phyloP scores from a whole-genome alignment of 1,140 invertebrate species.

The Pseudomyrmex gracilis region DNA sequence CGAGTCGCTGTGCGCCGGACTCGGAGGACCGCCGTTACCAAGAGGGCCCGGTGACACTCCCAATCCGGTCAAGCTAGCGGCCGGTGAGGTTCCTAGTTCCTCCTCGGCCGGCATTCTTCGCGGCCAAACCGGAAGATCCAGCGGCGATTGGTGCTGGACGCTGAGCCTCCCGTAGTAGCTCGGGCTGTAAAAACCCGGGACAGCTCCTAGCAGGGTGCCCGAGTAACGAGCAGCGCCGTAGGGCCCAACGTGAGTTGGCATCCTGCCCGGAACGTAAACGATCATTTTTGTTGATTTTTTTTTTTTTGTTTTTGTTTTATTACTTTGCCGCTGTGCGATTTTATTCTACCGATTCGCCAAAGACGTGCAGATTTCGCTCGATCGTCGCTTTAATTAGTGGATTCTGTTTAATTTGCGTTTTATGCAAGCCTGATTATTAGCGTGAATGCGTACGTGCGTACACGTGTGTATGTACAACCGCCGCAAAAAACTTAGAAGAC shows the following conservation, averaged over 20 bases:
- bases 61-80: slow-evolving; percentile 54
- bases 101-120: slow-evolving; percentile 83
- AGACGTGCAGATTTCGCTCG: slow-evolving; percentile 68
- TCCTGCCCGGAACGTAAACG: slow-evolving; percentile 85
- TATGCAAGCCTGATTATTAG: slow-evolving; percentile 29
- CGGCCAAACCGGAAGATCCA: slow-evolving; percentile 82
- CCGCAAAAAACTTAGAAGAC: slow-evolving; percentile 8
- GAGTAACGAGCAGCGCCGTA: slow-evolving; percentile 82
- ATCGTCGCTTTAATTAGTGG: slow-evolving; percentile 40
- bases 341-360: slow-evolving; percentile 48
- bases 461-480: neutral
- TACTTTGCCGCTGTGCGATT: slow-evolving; percentile 27
- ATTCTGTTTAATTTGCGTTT: slow-evolving; percentile 54
- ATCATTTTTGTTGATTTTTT: slow-evolving; percentile 75
- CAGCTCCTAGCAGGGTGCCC: slow-evolving; percentile 78
- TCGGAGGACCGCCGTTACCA: slow-evolving; percentile 78
- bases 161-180: slow-evolving; percentile 77
- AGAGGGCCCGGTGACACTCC: slow-evolving; percentile 68
- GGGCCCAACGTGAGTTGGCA: slow-evolving; percentile 83
- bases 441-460: neutral
- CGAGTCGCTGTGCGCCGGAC: slow-evolving; percentile 84
- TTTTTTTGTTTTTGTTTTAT: slow-evolving; percentile 57
- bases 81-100: slow-evolving; percentile 70
- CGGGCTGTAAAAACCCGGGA: slow-evolving; percentile 80
- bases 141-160: slow-evolving; percentile 73